Conservation (phyloP, 2,797 vertebrate species). For the Cyprinodon diabolis region DNA sequence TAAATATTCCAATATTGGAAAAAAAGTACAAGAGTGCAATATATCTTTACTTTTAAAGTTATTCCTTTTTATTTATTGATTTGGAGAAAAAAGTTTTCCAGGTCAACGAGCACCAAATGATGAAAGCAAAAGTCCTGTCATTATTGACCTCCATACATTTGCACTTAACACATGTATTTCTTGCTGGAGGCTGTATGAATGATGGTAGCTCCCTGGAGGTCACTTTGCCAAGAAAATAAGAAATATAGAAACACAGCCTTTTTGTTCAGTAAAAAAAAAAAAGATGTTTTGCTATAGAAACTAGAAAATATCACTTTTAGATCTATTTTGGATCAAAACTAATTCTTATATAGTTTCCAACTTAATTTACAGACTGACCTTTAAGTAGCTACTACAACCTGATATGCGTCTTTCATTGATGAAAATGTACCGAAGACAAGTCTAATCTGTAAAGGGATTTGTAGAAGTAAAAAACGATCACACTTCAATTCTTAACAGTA, state of each 20-base stretch:
- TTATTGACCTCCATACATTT: constrained; percentile 1
- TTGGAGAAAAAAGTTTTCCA: background rate
- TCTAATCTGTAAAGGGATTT: background rate
- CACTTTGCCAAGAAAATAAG: constrained; percentile 2
- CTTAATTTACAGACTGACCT: background rate
- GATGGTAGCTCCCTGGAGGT: background rate
- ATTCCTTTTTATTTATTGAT: background rate
- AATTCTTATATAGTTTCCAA: background rate
- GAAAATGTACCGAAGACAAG: background rate
- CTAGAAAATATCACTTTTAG: background rate
- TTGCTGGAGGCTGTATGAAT: constrained; percentile 8
- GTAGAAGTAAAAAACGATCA: background rate
- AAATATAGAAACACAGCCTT: background rate
- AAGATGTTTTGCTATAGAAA: background rate
- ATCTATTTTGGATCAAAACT: background rate
- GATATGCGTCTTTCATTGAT: background rate
- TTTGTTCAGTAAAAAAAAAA: background rate
- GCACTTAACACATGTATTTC: background rate
- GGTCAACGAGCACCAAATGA: background rate
- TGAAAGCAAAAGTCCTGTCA: background rate
- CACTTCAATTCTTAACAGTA: constrained; percentile 3
- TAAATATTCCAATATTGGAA: background rate
- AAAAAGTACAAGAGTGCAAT: background rate
- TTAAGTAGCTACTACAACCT: background rate
- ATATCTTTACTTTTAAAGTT: background rate